Conservation (phyloP, 2,888 invertebrate species). For the Drosophila testacea region DNA sequence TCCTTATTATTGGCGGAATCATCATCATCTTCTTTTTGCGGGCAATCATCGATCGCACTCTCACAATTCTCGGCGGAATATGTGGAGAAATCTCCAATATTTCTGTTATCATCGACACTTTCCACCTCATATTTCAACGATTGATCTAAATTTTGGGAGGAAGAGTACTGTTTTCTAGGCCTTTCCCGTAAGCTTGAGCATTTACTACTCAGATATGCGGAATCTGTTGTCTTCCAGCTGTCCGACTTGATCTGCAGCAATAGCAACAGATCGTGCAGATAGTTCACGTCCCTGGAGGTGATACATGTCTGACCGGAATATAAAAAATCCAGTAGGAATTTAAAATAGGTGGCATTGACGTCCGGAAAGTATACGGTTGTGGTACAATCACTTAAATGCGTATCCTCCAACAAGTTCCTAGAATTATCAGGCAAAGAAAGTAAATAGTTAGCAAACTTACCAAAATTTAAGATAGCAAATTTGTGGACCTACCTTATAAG, state of each 20-base stretch:
- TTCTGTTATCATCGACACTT: constrained; percentile 62
- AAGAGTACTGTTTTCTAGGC: constrained; percentile 60
- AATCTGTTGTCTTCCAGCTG: constrained; percentile 88
- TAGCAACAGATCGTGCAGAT: constrained; percentile 93
- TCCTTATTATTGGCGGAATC: constrained; percentile 61
- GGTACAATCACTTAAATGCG: constrained; percentile 89
- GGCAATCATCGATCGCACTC: constrained; percentile 83
- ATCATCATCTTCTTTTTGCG: constrained; percentile 42
- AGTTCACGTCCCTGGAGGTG: constrained; percentile 89
- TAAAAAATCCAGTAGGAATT: constrained; percentile 92
- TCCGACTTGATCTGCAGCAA: constrained; percentile 94
- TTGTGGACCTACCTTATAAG: constrained; percentile 88
- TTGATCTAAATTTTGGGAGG: constrained; percentile 64
- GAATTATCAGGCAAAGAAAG: background rate
- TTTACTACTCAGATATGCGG: constrained; percentile 81
- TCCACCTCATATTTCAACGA: constrained; percentile 71
- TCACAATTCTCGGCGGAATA: constrained; percentile 78
- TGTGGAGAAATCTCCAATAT: constrained; percentile 52
- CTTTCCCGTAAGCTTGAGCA: constrained; percentile 68
- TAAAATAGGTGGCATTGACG: constrained; percentile 91
- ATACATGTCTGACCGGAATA: constrained; percentile 92
- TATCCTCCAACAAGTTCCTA: constrained; percentile 90
- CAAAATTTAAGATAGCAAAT: too few relatives aligned
- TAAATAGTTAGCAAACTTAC: background rate
- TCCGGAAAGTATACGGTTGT: constrained; percentile 94